Percentiles rank a stretch among this genome's conserved stretches.
Evolutionary conservation across 2,888 invertebrate species (phyloP).

Genomic region (Tuberolachnus salignus): DNA sequence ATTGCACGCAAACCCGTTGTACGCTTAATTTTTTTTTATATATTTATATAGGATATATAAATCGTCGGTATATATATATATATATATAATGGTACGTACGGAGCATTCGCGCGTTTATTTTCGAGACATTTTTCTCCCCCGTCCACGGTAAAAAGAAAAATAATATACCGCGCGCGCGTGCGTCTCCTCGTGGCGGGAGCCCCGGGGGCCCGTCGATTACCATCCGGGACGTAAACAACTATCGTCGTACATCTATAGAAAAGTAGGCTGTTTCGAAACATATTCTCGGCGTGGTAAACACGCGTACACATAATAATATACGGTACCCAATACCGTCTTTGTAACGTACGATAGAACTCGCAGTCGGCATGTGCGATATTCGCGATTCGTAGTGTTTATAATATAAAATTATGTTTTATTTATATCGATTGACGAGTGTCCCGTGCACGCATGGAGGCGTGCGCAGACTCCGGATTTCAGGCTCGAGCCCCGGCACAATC

Average conservation of each 20-base stretch:
- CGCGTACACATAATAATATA: not conserved
- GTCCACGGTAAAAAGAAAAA: no score
- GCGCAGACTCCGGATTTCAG: not conserved
- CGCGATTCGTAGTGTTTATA: no score
- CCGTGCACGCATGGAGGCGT: not conserved
- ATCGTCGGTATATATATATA: not conserved
- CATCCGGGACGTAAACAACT: constrained; percentile 42
- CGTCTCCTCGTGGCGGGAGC: constrained; percentile 1
- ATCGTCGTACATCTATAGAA: not conserved
- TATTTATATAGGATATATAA: not conserved
- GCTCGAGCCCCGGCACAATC: not conserved
- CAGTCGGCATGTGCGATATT: no score
- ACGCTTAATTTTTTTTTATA: no score
- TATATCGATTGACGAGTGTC: constrained; percentile 16
- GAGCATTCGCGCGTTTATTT: not conserved
- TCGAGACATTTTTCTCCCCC: constrained; percentile 5
- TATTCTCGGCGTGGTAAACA: not conserved
- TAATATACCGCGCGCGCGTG: no score
- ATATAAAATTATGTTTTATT: constrained; percentile 9
- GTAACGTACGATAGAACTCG: not conserved
- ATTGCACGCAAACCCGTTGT: not conserved
- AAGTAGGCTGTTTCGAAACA: constrained; percentile 33
- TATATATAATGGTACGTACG: not conserved
- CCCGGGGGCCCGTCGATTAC: constrained; percentile 21
- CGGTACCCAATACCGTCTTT: not conserved